These are phyloP conservation scores for Rhingia rostrata DNA, from an alignment of 2,888 invertebrate species.

Conservation along the genomic window DNA sequence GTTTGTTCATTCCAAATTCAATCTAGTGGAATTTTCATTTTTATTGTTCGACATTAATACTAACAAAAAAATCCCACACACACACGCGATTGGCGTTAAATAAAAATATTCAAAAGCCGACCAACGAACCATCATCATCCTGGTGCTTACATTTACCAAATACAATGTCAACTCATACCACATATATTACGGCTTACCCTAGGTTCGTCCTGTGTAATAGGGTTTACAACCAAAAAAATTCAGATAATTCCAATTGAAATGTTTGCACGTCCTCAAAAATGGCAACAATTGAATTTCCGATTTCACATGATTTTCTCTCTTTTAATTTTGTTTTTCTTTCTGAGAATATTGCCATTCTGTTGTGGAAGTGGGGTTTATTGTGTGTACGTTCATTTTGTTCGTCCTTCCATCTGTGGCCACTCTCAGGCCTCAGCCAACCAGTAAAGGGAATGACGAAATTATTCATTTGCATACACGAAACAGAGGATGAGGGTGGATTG, in stretches of 20 bases:
- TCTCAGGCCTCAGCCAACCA: constrained; percentile 25
- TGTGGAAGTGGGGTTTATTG: background rate
- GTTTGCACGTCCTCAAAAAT: constrained; percentile 55
- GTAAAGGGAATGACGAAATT: constrained; percentile 17
- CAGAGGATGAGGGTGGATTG: background rate
- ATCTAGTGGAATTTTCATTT: too few species aligned
- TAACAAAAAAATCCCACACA: too few species aligned
- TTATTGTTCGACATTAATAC: too few species aligned
- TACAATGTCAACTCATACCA: background rate
- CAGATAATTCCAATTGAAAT: constrained; percentile 52
- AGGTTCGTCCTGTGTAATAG: background rate
- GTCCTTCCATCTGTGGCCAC: constrained; percentile 18
- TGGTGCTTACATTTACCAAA: background rate
- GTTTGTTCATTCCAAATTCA: too few species aligned
- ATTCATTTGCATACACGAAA: constrained; percentile 22
- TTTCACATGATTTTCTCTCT: constrained; percentile 8
- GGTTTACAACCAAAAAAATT: constrained; percentile 26
- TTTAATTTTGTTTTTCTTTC: background rate
- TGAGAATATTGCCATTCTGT: background rate
- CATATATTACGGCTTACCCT: too few species aligned
- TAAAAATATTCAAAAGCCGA: too few species aligned
- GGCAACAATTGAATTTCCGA: constrained; percentile 47
- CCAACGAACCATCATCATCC: too few species aligned
- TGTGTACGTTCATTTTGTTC: constrained; percentile 8
- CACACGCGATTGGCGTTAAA: too few species aligned